These are phyloP conservation scores for Drosophila seguyi DNA, from an alignment of 1,140 invertebrate species.

Conservation along the genomic window DNA sequence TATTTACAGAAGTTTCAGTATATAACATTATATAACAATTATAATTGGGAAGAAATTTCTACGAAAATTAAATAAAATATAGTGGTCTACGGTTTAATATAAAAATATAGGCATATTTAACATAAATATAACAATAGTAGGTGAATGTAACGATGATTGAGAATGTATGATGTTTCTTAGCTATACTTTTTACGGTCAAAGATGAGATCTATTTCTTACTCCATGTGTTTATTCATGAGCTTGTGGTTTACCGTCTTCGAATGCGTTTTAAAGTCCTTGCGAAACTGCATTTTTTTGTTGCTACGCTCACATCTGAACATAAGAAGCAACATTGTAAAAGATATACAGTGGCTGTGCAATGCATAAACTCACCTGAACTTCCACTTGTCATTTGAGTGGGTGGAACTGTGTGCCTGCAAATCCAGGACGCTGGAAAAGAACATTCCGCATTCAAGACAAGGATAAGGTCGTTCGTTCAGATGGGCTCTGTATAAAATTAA, in stretches of 20 bases:
- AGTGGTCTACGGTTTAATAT: neutral
- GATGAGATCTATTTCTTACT: constrained; percentile 46
- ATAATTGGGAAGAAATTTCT: no score
- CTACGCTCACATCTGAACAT: constrained; percentile 54
- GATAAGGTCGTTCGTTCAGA: constrained; percentile 67
- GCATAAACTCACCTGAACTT: constrained; percentile 34
- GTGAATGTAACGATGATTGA: neutral
- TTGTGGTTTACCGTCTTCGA: constrained; percentile 42
- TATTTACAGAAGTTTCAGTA: neutral
- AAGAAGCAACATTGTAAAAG: neutral
- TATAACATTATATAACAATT: no score
- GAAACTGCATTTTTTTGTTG: constrained; percentile 33
- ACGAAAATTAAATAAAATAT: no score
- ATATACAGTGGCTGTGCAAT: neutral
- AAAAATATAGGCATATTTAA: neutral
- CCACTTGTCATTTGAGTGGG: neutral
- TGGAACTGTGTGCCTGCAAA: constrained; percentile 35
- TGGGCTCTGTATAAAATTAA: constrained; percentile 46
- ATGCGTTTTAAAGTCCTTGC: constrained; percentile 28
- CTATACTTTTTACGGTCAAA: constrained; percentile 8
- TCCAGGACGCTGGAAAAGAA: constrained; percentile 34
- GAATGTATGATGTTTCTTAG: neutral
- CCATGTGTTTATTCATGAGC: constrained; percentile 12
- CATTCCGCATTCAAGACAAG: constrained; percentile 59
- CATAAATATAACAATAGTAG: constrained; percentile 1